Evolutionary conservation across 2,113 vertebrate species (phyloP).

Genomic region (Hyperoodon ampullatus): DNA sequence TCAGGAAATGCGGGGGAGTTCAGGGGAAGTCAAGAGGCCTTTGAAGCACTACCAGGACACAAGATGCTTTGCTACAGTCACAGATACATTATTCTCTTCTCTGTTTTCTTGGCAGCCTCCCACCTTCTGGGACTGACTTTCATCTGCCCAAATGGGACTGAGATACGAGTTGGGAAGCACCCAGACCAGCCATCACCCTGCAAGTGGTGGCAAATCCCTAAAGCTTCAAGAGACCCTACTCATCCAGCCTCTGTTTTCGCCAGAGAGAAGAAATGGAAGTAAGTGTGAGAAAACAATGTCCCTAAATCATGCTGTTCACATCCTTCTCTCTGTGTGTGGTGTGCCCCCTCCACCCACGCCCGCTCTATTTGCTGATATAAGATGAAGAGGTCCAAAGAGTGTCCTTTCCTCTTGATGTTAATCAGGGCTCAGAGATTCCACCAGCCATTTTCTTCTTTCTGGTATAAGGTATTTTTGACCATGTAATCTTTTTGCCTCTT

Average conservation of each 20-base stretch:
- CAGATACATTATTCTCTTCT: neutral
- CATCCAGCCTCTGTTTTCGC: neutral
- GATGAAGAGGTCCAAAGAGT: neutral
- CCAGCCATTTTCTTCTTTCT: neutral
- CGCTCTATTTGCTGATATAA: neutral
- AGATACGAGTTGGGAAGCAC: neutral
- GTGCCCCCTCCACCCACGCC: neutral
- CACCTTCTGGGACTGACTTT: neutral
- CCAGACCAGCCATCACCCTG: too few relatives aligned
- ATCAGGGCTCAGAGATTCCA: neutral
- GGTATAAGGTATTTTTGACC: neutral
- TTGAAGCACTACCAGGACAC: neutral
- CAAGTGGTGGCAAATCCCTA: too few relatives aligned
- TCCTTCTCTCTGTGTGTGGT: neutral
- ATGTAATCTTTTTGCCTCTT: neutral
- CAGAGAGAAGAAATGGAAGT: neutral
- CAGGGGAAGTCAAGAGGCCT: neutral
- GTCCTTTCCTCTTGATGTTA: neutral
- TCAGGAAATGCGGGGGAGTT: neutral
- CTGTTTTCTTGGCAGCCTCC: neutral
- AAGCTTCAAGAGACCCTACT: neutral
- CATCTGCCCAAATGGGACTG: neutral
- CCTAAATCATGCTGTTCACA: neutral
- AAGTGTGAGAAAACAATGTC: neutral
- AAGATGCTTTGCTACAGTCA: too few relatives aligned